Base-by-base conservation (phyloP, 2,113 vertebrate species). In the Cromileptes altivelis region DNA sequence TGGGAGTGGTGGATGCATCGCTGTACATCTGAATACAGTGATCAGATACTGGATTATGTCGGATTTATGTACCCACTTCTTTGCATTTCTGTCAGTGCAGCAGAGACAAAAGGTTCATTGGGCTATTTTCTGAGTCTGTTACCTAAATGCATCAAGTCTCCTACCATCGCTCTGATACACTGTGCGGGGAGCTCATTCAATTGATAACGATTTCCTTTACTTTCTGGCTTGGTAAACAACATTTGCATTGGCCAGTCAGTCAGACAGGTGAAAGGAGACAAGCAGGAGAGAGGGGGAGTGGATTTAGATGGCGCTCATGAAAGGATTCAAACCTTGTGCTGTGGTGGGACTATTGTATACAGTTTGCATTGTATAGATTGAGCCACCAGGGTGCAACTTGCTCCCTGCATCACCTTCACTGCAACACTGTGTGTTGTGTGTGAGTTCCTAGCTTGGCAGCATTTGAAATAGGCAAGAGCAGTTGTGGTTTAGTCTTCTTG, bases 211-310 rank as follows among this genome's bases (percentile, higher is more conserved):
- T 79, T 79, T 84, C 30, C 40, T 73, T 70, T 62, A 58, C 33
- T 72, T 77, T 56, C 11, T 19, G 33, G 30, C 23, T 57, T 17
- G 0, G 61, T 72, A 67, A 77, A 76, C 64, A 81, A 70, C 61
- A 86, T 76, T 69, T 81, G 55, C 53, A 60, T 85, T n/a, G 50
- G 49, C 72, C 78, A 62, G 4, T 70, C 64, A 11, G 47, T 19
- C 60, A 40, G 40, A 64, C 60, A 53, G 45, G 64, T 42, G 45
- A 65, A 56, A 71, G 40, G 12, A 40, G 23, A 68, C n/a, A 21
- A 21, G 60, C 17, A 57, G 53, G 18, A 15, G 23, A 42, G 75
- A 61, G 19, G 14, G 4, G 3, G 25, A 37, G 25, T 21, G 6
- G 18, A 49, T 65, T 50, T 60, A n/a, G 19, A 49, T 37, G 27